Evolutionary conservation across 1,140 invertebrate genomes (phyloP).

Genomic region (Drosophila sechellia): DNA sequence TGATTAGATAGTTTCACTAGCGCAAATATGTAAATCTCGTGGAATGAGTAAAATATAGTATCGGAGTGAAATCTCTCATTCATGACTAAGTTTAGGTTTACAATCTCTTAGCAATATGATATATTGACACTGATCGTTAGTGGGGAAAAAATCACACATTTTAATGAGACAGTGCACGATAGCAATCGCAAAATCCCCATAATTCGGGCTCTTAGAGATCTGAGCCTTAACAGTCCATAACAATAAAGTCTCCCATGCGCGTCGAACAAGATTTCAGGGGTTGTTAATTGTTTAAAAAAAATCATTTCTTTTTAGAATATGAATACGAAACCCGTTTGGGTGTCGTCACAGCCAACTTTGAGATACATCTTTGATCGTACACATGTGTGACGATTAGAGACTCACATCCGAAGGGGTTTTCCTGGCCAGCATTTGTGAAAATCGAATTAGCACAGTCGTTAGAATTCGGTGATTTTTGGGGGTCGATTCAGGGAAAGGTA

Average conservation of each 20-base stretch:
- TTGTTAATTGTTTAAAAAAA: slow-evolving; percentile 50
- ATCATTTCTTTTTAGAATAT: slow-evolving; percentile 18
- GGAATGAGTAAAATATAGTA: slow-evolving; percentile 4
- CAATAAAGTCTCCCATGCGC: slow-evolving; percentile 28
- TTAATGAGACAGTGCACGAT: slow-evolving; percentile 23
- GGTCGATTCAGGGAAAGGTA: background rate
- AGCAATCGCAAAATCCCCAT: slow-evolving; percentile 30
- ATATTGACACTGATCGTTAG: slow-evolving; percentile 34
- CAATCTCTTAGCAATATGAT: slow-evolving; percentile 11
- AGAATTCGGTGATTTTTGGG: slow-evolving; percentile 33
- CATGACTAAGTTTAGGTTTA: slow-evolving; percentile 23
- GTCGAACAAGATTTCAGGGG: slow-evolving; percentile 14
- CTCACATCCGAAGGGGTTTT: slow-evolving; percentile 35
- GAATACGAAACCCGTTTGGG: slow-evolving; percentile 49
- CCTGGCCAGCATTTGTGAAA: slow-evolving; percentile 24
- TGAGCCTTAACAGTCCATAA: slow-evolving; percentile 17
- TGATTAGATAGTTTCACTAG: background rate
- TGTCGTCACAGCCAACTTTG: slow-evolving; percentile 50
- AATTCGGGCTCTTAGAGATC: slow-evolving; percentile 14
- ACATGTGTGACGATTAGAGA: slow-evolving; percentile 27
- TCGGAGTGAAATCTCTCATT: slow-evolving; percentile 24
- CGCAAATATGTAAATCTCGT: slow-evolving; percentile 2
- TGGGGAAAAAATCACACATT: slow-evolving; percentile 33
- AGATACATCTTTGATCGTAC: background rate
- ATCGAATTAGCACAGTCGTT: slow-evolving; percentile 21